Evolutionary conservation across 2,797 vertebrate species (phyloP).

Genomic region (Microctenopoma lineatum): DNA sequence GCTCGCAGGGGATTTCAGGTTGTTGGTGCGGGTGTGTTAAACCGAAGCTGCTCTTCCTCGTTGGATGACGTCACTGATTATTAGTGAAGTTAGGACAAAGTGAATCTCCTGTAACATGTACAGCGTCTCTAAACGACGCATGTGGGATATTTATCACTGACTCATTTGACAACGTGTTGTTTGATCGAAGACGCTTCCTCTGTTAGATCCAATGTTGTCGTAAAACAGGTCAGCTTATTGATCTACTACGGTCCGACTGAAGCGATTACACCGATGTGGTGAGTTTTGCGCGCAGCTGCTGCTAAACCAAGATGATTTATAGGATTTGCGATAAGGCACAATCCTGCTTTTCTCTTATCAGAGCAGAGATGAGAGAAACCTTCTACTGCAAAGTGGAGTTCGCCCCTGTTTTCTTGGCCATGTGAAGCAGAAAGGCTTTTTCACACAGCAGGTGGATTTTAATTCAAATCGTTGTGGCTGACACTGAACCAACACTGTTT

Average conservation of each 20-base stretch:
- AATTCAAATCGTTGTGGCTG: background rate
- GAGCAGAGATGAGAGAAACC: background rate
- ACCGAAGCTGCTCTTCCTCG: constrained; percentile 7
- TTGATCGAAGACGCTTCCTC: background rate
- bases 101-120: background rate
- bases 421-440: background rate
- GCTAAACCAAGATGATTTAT: background rate
- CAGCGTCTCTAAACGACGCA: no score
- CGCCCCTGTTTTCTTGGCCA: background rate
- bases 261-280: constrained; percentile 7
- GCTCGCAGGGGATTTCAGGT: constrained; percentile 55
- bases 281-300: background rate
- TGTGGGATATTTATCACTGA: background rate
- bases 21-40: constrained; percentile 6
- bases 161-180: background rate
- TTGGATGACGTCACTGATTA: background rate
- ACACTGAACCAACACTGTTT: background rate
- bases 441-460: background rate
- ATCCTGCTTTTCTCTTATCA: background rate
- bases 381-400: background rate
- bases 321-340: background rate
- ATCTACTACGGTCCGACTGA: constrained; percentile 12
- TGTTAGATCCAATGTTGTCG: background rate
- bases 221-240: constrained; percentile 8
- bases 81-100: background rate